These are phyloP conservation scores for Ariolimax columbianus DNA, from an alignment of 2,888 invertebrate genomes.

Conservation along the genomic window DNA sequence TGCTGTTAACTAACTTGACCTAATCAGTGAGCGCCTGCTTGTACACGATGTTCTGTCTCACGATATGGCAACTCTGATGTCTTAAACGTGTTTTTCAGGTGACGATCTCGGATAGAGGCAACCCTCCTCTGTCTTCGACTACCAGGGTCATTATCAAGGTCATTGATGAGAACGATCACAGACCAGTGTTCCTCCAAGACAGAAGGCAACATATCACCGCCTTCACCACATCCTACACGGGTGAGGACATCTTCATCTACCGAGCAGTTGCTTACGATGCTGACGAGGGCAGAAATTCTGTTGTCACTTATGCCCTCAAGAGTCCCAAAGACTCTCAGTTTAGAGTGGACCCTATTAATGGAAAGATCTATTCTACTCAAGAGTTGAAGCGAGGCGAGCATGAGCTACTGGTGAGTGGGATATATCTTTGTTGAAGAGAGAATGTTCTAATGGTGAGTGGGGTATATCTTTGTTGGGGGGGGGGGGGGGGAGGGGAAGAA, in stretches of 20 bases:
- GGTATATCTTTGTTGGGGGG: neutral
- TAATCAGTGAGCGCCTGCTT: too few relatives aligned
- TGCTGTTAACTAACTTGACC: too few relatives aligned
- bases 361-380: constrained; percentile 88
- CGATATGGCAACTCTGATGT: too few relatives aligned
- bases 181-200: constrained; percentile 68
- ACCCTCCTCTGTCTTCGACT: constrained; percentile 86
- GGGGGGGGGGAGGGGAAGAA: too few relatives aligned
- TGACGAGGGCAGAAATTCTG: constrained; percentile 77
- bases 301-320: constrained; percentile 86
- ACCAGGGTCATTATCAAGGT: constrained; percentile 81
- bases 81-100: constrained; percentile 84
- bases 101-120: constrained; percentile 89
- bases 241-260: constrained; percentile 53
- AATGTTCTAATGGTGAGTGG: constrained; percentile 82
- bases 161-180: constrained; percentile 75
- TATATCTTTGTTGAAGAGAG: neutral
- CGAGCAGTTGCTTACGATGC: constrained; percentile 73
- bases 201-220: constrained; percentile 61
- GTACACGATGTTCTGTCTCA: too few relatives aligned
- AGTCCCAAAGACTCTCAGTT: constrained; percentile 81
- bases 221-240: constrained; percentile 49
- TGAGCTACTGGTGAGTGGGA: constrained; percentile 83
- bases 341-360: constrained; percentile 89
- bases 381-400: constrained; percentile 85